A percentile compares a stretch with the other conserved stretches of the same genome.
phyloP scores from a whole-genome alignment of 2,113 vertebrate species.

The Ameiurus melas region DNA sequence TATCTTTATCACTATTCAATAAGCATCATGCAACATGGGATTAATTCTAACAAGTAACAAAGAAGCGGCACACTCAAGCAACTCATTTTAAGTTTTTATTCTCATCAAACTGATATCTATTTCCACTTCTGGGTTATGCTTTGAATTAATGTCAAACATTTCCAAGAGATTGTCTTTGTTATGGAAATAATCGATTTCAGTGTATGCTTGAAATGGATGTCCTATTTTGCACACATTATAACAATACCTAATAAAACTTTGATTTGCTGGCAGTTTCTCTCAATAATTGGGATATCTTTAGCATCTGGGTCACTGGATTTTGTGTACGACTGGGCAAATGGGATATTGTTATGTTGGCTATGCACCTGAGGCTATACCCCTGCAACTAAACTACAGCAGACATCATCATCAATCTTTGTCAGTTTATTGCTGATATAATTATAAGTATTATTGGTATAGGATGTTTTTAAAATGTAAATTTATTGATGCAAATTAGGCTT shows the following conservation, averaged over 20 bases:
- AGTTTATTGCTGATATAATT: not conserved
- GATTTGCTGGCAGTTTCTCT: not conserved
- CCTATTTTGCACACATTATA: not conserved
- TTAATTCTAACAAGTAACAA: not conserved
- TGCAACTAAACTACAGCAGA: not conserved
- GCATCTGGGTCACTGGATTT: slow-evolving; percentile 2
- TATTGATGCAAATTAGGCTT: not conserved
- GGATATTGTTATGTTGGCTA: not conserved
- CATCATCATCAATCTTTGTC: not conserved
- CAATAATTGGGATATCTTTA: not conserved
- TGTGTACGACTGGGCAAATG: not conserved
- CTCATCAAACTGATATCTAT: not conserved
- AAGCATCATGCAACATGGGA: not conserved
- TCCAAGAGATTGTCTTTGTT: not conserved
- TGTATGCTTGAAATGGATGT: not conserved
- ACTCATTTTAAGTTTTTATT: not conserved
- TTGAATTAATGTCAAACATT: not conserved
- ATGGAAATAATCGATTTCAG: not conserved
- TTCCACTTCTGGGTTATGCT: not conserved
- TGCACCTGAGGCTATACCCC: not conserved
- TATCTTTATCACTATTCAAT: not conserved
- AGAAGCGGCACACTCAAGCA: not conserved
- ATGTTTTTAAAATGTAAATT: not conserved
- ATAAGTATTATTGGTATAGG: not conserved
- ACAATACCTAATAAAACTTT: not conserved